These are phyloP conservation scores for Centropyge bicolor DNA, from an alignment of 2,797 vertebrate species.

Conservation along the genomic window DNA sequence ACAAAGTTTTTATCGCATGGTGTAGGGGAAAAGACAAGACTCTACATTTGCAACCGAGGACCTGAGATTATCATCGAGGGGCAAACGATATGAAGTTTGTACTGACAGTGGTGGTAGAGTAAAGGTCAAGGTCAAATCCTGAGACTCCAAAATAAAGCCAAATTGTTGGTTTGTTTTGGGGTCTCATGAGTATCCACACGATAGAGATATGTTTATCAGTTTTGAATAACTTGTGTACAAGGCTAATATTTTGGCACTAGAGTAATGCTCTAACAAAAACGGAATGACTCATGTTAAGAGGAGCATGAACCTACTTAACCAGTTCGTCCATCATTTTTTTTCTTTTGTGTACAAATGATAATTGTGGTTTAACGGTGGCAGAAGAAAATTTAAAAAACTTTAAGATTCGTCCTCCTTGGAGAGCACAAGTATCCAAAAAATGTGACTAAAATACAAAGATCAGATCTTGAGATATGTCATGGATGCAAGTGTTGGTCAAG, in stretches of 20 bases:
- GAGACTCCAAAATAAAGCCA: too few relatives aligned
- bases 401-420: neutral
- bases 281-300: neutral
- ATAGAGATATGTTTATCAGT: too few relatives aligned
- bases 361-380: neutral
- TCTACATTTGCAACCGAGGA: neutral
- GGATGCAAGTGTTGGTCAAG: neutral
- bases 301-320: neutral
- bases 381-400: neutral
- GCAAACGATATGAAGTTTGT: neutral
- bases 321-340: too few relatives aligned
- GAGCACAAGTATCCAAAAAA: neutral
- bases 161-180: too few relatives aligned
- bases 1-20: slow-evolving; percentile 57
- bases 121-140: neutral
- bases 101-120: neutral
- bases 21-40: slow-evolving; percentile 6
- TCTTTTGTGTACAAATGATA: too few relatives aligned
- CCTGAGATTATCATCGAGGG: neutral
- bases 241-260: neutral
- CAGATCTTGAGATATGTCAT: neutral
- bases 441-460: neutral
- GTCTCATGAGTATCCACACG: neutral
- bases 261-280: neutral
- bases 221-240: neutral